Base-by-base conservation (phyloP, 1,140 invertebrate genomes). In the Zaprionus nigranus region DNA sequence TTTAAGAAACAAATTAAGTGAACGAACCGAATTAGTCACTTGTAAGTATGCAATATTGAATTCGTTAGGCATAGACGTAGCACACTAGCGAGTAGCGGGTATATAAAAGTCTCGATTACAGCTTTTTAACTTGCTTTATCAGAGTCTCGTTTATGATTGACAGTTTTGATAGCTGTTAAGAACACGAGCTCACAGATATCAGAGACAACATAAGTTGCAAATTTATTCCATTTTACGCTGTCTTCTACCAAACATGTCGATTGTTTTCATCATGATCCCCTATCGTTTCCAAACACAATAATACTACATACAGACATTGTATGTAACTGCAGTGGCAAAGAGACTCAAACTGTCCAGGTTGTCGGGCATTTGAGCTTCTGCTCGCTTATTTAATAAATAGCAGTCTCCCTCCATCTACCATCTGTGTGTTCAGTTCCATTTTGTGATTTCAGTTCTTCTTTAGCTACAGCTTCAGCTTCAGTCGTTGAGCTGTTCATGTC, bases 371-470 rank as follows among this genome's bases (percentile, higher is more conserved):
- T 61, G 43, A 78, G 26, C 43, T 58, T 13, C 26, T 30, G 15
- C 60, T 30, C 40, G 67, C 36, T 72, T 38, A 67, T 78, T 81
- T 81, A 85, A 78, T 75, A 85, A 84, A 83, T 83, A 70, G 53
- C 68, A 54, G 24, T 69, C 40, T 17, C n/a, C 40, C 40, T 17
- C 6, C n/a, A 17, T 46, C 6, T 7, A 7, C 40, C 49, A 28
- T 51, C 30, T 51, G 17, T 12, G 46, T 49, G 46, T 12, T 57
- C 20, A 57, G 17, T 28, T 26, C n/a, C 15, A 56, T 30, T 30
- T 30, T 56, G 22, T 9, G 53, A 34, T 34, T 34, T 15, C 30
- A n/a, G n/a, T 6, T 46, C n/a, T n/a, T 17, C n/a, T 46, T 46
- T 40, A 40, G 38, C 38, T 40, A 15, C 15, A 40, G 46, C 46